Percentiles rank a stretch among this genome's conserved stretches.
Evolutionary conservation across 1,140 invertebrate species (phyloP).

Genomic region (Leptonema lineaticorne): DNA sequence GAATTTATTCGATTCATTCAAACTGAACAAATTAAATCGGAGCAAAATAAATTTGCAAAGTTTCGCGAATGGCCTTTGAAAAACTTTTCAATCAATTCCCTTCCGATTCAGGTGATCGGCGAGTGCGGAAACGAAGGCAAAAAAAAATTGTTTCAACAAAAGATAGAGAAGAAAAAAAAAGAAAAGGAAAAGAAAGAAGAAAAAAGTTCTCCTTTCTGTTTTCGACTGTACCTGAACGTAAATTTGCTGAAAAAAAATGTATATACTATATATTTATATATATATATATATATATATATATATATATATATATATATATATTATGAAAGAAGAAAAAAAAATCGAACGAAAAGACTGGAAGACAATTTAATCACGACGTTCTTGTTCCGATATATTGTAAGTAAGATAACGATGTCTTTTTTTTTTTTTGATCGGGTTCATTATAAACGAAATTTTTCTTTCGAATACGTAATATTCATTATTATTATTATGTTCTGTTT

Average conservation of each 20-base stretch:
- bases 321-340: too few relatives aligned
- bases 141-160: not conserved
- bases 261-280: too few relatives aligned
- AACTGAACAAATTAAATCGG: conserved; percentile 22
- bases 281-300: too few relatives aligned
- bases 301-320: too few relatives aligned
- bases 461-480: too few relatives aligned
- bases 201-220: too few relatives aligned
- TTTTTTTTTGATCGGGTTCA: not conserved
- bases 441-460: too few relatives aligned
- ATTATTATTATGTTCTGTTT: too few relatives aligned
- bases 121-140: not conserved
- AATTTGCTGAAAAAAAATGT: not conserved
- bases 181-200: not conserved
- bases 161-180: not conserved
- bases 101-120: conserved; percentile 8
- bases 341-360: not conserved
- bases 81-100: conserved; percentile 28
- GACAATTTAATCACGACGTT: conserved; percentile 9
- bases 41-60: conserved; percentile 26
- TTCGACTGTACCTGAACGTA: not conserved
- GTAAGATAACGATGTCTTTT: not conserved
- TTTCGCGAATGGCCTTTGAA: conserved; percentile 22
- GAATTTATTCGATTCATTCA: conserved; percentile 23
- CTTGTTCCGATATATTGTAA: not conserved